A percentile compares a stretch with the other conserved stretches of the same genome.
Conservation (phyloP, 2,888 invertebrate genomes). For the Ophioninae sp. region DNA sequence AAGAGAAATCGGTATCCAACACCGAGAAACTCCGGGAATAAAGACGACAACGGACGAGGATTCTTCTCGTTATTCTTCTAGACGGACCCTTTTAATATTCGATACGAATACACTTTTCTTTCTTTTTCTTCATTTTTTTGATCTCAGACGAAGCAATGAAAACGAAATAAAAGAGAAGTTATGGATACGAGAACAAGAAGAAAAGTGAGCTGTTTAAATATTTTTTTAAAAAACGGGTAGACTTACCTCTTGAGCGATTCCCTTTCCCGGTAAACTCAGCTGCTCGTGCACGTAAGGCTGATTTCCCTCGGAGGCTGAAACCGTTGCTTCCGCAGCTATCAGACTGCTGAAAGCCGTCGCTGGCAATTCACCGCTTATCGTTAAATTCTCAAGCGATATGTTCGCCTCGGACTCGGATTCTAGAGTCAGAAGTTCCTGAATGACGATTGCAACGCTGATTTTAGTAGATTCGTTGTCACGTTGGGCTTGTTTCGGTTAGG, state of each 20-base stretch:
- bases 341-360: slow-evolving; percentile 82
- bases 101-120: not conserved
- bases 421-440: slow-evolving; percentile 82
- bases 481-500: not conserved
- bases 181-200: slow-evolving; percentile 35
- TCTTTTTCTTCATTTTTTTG: slow-evolving; percentile 25
- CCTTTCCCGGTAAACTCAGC: slow-evolving; percentile 79
- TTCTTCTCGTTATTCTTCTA: slow-evolving; percentile 1
- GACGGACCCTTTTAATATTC: slow-evolving; percentile 16
- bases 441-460: slow-evolving; percentile 31
- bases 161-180: slow-evolving; percentile 35
- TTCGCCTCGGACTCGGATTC: slow-evolving; percentile 80
- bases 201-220: not conserved
- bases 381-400: slow-evolving; percentile 77
- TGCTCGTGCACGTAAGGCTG: slow-evolving; percentile 75
- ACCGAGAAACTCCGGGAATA: slow-evolving; percentile 3
- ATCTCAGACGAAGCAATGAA: slow-evolving; percentile 55
- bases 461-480: not conserved
- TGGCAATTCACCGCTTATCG: slow-evolving; percentile 75
- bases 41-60: not conserved
- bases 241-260: slow-evolving; percentile 82
- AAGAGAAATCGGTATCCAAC: slow-evolving; percentile 29
- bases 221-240: not conserved
- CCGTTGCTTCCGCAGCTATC: slow-evolving; percentile 78
- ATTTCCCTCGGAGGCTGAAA: slow-evolving; percentile 69